Evolutionary conservation across 2,113 vertebrate species (phyloP).

Genomic region (Pelecanus crispus): DNA sequence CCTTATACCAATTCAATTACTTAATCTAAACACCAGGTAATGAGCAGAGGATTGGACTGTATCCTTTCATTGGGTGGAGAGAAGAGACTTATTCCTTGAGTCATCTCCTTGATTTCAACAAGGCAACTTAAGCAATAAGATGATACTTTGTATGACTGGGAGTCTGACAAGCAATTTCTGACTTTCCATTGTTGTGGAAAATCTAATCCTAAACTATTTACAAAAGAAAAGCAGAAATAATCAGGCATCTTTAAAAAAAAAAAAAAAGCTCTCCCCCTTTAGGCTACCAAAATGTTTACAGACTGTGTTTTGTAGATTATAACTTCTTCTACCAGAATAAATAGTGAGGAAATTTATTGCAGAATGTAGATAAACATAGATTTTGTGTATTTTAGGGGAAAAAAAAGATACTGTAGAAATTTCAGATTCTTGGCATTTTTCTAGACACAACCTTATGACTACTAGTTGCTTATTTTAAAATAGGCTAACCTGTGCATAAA

Average conservation of each 20-base stretch:
- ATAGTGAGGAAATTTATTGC: background rate
- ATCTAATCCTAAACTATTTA: slow-evolving; percentile 4
- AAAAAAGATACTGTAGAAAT: background rate
- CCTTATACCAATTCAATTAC: background rate
- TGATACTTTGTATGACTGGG: background rate
- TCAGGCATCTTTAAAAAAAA: background rate
- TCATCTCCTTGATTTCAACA: background rate
- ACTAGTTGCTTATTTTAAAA: slow-evolving; percentile 15
- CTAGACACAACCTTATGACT: background rate
- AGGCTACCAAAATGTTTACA: background rate
- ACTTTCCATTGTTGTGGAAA: slow-evolving; percentile 37
- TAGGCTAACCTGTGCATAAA: background rate
- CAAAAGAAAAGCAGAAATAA: background rate
- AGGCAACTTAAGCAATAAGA: background rate
- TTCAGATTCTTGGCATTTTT: slow-evolving; percentile 30
- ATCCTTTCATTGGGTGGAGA: background rate
- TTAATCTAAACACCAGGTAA: background rate
- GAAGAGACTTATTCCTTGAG: background rate
- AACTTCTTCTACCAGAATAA: background rate
- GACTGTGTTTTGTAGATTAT: background rate
- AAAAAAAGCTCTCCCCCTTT: background rate
- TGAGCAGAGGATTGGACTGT: background rate
- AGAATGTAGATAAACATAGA: slow-evolving; percentile 15
- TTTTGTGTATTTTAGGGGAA: background rate
- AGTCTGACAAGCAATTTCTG: background rate